phyloP scores from a whole-genome alignment of 2,797 vertebrate genomes.

The Aythya fuligula region DNA sequence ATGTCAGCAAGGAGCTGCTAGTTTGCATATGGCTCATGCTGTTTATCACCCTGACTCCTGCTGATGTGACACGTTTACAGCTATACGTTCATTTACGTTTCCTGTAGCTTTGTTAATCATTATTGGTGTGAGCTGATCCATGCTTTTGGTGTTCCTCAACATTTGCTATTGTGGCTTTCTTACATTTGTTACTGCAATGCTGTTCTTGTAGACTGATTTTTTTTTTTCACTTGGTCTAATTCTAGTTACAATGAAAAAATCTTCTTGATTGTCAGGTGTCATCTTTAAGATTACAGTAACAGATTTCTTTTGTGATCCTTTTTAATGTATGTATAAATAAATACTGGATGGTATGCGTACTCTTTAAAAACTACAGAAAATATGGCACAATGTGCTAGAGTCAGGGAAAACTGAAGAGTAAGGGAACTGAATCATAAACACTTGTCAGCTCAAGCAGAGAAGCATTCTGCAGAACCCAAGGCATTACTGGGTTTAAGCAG shows the following conservation, averaged over 20 bases:
- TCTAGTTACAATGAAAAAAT: background rate
- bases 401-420: background rate
- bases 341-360: background rate
- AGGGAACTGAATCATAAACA: conserved; percentile 12
- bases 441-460: conserved; percentile 15
- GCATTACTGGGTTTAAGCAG: conserved; percentile 62
- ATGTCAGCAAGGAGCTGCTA: background rate
- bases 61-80: background rate
- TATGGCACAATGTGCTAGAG: background rate
- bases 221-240: background rate
- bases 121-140: background rate
- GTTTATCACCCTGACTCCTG: background rate
- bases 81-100: background rate
- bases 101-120: background rate
- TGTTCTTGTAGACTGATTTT: background rate
- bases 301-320: background rate
- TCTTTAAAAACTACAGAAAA: background rate
- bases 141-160: background rate
- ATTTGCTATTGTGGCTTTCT: background rate
- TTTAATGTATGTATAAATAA: background rate
- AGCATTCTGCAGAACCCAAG: conserved; percentile 37
- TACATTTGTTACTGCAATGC: rapidly evolving
- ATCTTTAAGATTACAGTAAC: background rate
- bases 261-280: background rate
- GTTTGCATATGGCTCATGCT: background rate